Conservation (phyloP, 2,113 vertebrate genomes). For the Crocuta crocuta region DNA sequence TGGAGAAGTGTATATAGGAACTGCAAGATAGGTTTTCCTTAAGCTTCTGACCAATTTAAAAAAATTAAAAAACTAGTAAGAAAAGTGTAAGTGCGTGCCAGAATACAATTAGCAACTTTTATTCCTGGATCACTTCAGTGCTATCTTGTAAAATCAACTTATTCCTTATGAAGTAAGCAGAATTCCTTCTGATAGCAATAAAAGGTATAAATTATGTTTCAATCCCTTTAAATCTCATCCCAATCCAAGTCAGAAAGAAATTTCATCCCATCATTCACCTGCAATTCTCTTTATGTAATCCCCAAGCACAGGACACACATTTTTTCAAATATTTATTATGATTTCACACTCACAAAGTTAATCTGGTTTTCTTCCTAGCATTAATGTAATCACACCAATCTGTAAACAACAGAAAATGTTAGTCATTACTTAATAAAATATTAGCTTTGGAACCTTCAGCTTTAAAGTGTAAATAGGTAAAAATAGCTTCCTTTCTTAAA, state of each 20-base stretch:
- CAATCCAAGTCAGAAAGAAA: background rate
- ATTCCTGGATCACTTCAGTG: background rate
- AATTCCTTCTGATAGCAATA: background rate
- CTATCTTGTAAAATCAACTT: background rate
- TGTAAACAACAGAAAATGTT: background rate
- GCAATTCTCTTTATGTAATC: constrained; percentile 8
- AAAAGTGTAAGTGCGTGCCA: background rate
- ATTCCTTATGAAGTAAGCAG: background rate
- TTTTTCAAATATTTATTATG: constrained; percentile 48
- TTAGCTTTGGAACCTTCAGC: background rate
- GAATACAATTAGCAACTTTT: background rate
- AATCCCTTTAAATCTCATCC: constrained; percentile 5
- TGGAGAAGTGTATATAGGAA: background rate
- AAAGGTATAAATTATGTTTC: constrained; percentile 15
- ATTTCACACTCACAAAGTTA: constrained; percentile 21
- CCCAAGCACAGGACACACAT: background rate
- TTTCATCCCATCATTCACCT: background rate
- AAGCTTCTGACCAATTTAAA: constrained; percentile 12
- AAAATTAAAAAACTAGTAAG: background rate
- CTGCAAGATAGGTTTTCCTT: background rate
- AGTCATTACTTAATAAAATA: constrained; percentile 41
- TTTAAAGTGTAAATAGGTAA: constrained; percentile 24
- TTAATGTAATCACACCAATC: constrained; percentile 11
- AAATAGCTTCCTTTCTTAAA: background rate
- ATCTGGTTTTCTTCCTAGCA: constrained; percentile 20